Conservation (phyloP, 2,797 vertebrate species). For the Gallinago stenura region DNA sequence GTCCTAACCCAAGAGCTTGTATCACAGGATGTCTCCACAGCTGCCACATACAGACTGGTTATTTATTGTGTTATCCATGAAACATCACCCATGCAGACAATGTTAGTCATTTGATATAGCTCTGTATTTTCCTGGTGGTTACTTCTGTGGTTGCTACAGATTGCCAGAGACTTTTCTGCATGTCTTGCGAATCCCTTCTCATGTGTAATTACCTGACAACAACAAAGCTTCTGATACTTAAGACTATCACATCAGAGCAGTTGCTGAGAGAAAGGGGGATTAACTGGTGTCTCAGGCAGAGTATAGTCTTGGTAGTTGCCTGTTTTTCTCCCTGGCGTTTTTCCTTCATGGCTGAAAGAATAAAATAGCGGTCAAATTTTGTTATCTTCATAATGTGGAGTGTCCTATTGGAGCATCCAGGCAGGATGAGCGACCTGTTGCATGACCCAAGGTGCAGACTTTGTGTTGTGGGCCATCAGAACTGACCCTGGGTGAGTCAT, state of each 20-base stretch:
- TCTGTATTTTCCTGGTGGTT: not conserved
- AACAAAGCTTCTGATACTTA: conserved; percentile 14
- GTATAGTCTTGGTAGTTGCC: not conserved
- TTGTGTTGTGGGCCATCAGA: not conserved
- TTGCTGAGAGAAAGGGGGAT: not conserved
- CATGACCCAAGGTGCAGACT: not conserved
- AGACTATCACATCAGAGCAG: not conserved
- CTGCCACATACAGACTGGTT: not conserved
- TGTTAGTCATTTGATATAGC: not conserved
- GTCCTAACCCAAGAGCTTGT: not conserved
- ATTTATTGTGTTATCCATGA: not conserved
- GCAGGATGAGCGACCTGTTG: not conserved
- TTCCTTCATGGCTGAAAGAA: not conserved
- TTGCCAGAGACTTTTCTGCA: conserved; percentile 15
- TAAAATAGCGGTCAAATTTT: not conserved
- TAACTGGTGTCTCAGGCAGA: not conserved
- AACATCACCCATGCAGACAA: not conserved
- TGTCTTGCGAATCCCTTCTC: conserved; percentile 18
- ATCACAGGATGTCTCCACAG: not conserved
- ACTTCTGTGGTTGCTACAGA: not conserved
- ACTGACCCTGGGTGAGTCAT: not conserved
- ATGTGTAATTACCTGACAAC: conserved; percentile 28
- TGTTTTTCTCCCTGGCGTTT: not conserved
- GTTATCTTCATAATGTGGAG: not conserved
- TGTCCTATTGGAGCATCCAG: not conserved